phyloP scores from a whole-genome alignment of 2,888 invertebrate genomes.

The Orthonevra nobilis region DNA sequence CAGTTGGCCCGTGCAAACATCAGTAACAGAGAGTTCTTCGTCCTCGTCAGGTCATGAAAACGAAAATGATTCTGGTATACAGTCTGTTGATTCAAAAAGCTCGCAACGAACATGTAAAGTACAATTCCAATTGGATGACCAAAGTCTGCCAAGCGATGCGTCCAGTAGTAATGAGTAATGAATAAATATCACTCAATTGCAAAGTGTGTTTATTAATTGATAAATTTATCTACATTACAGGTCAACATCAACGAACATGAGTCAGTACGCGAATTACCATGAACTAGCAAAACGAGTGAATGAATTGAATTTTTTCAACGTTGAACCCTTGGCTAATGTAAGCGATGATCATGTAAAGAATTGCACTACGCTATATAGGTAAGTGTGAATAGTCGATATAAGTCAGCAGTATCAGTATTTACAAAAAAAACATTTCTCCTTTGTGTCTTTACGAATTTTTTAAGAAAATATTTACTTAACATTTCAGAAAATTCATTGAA shows the following conservation, averaged over 20 bases:
- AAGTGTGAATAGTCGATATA: no score
- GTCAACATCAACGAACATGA: conserved; percentile 77
- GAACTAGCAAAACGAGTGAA: conserved; percentile 71
- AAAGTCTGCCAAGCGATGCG: conserved; percentile 77
- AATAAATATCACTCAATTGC: no score
- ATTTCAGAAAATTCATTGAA: conserved; percentile 89
- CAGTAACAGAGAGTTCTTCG: conserved; percentile 76
- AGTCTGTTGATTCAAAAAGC: conserved; percentile 76
- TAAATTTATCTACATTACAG: conserved; percentile 66
- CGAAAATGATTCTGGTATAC: conserved; percentile 77
- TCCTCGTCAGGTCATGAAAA: conserved; percentile 78
- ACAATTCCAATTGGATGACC: conserved; percentile 78
- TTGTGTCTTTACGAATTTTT: no score
- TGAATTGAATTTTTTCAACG: conserved; percentile 81
- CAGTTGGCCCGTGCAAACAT: conserved; percentile 79
- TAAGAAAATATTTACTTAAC: conserved; percentile 20
- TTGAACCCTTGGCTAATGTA: conserved; percentile 81
- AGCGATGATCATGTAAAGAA: conserved; percentile 81
- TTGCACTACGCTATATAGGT: conserved; percentile 82
- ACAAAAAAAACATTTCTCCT: no score
- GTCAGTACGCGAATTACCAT: conserved; percentile 75
- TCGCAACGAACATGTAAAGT: conserved; percentile 75
- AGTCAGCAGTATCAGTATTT: no score
- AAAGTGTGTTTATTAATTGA: not conserved
- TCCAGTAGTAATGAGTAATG: conserved; percentile 79